phyloP scores from a whole-genome alignment of 2,797 vertebrate species.

The Cossypha niveicapilla region DNA sequence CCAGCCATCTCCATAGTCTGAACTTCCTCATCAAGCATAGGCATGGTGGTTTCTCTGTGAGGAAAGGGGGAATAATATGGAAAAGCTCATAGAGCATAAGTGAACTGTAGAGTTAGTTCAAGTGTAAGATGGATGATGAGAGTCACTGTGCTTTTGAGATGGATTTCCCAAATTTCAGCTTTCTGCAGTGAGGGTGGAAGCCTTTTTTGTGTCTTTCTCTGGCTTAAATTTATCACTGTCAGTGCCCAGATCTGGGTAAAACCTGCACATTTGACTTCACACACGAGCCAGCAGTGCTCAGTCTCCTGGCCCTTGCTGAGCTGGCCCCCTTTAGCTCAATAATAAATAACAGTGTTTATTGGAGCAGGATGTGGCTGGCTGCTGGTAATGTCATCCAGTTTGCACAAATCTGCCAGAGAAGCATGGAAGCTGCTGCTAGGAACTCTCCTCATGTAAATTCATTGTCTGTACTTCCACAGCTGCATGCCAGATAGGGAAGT shows the following conservation, averaged over 20 bases:
- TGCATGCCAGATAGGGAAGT: background rate
- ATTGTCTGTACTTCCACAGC: background rate
- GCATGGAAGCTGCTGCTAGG: background rate
- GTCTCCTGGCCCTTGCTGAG: background rate
- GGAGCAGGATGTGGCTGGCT: conserved; percentile 30
- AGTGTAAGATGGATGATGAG: background rate
- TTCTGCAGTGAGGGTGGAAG: background rate
- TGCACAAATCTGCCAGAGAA: conserved; percentile 30
- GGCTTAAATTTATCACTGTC: background rate
- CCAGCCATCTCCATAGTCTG: background rate
- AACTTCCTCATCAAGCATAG: background rate
- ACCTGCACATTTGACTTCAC: background rate
- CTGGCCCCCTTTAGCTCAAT: background rate
- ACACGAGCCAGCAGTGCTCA: background rate
- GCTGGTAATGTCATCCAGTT: conserved; percentile 36
- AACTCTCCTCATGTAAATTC: conserved; percentile 22
- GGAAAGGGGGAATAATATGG: background rate
- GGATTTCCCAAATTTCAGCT: background rate
- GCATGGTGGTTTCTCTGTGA: background rate
- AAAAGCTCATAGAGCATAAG: background rate
- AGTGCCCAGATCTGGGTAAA: background rate
- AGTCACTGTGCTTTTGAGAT: background rate
- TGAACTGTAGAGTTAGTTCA: background rate
- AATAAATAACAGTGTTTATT: conserved; percentile 22
- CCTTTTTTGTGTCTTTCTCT: background rate